Conservation (phyloP, 1,140 invertebrate genomes). For the Euura saliciscinereae region DNA sequence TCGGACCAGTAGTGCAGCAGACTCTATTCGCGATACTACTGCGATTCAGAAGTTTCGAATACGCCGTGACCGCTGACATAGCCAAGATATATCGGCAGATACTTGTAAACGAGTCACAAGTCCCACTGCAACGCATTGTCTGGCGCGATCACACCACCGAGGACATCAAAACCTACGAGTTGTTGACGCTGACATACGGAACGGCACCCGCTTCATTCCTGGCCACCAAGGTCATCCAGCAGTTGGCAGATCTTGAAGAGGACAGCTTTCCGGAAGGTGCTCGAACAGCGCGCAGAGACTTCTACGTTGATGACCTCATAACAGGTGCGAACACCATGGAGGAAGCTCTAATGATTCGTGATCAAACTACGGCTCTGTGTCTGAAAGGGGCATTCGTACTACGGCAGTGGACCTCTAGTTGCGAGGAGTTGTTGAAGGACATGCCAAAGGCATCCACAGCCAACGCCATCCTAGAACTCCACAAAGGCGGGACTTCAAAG, state of each 20-base stretch:
- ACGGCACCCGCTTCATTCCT: slow-evolving; percentile 39
- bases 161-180: slow-evolving; percentile 30
- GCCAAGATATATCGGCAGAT: slow-evolving; percentile 45
- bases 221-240: slow-evolving; percentile 38
- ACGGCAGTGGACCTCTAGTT: slow-evolving; percentile 45
- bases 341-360: slow-evolving; percentile 25
- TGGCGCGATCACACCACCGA: slow-evolving; percentile 31
- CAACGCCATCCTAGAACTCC: slow-evolving; percentile 13
- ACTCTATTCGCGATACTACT: slow-evolving; percentile 13
- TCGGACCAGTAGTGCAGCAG: slow-evolving; percentile 12
- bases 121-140: slow-evolving; percentile 39
- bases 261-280: slow-evolving; percentile 31
- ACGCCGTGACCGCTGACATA: slow-evolving; percentile 32
- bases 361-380: slow-evolving; percentile 33
- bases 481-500: slow-evolving; percentile 27
- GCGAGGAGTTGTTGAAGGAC: slow-evolving; percentile 25
- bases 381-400: slow-evolving; percentile 33
- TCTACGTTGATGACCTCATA: slow-evolving; percentile 40
- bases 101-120: slow-evolving; percentile 25
- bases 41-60: slow-evolving; percentile 14
- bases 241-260: slow-evolving; percentile 35
- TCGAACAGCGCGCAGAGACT: slow-evolving; percentile 20
- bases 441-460: slow-evolving; percentile 10
- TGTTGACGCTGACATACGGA: slow-evolving; percentile 52
- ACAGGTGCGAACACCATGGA: slow-evolving; percentile 29